Base-by-base conservation (phyloP, 1,140 invertebrate genomes). In the Probaryconus sp. region DNA sequence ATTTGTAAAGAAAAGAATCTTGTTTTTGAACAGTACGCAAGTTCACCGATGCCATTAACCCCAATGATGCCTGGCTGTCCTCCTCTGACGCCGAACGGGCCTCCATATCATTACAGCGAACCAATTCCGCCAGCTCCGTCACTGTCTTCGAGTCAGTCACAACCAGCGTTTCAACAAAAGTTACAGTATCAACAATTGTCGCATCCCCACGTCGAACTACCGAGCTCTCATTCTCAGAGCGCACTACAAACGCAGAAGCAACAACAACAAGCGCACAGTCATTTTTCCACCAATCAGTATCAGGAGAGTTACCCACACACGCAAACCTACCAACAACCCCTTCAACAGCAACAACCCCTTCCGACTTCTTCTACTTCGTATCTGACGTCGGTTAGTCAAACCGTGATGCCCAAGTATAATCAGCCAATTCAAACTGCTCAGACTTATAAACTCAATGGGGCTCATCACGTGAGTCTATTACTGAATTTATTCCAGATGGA, bases 141-240 rank as follows among this genome's bases (percentile, higher is more conserved):
- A 83, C 89, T 83, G 63, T 91, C 82, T 79, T 89, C 78, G 78
- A 92, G 85, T 77, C 91, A 84, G 85, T 91, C 85, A 78, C 89
- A 86, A 48, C 84, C 83, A 18, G 86, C 80, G 31, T 87, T 85
- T 78, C 86, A 86, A 37, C 85, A 86, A 48, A 86, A 87, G 37
- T 38, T 85, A 6, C 83, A 84, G 30, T 85, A 87, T 43, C 86
- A 86, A 20, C 82, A 85, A 33, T 78, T 82, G 14, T 81, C 82
- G 18, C 81, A 79, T 16, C 73, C 73, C 10, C 81, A 82, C 31
- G 50, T 77, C 35, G 80, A 83, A n/a, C 45, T 83, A 33, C 33
- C 79, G 16, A 80, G 77, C 68, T 80, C 81, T 26, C 80, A 83
- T 51, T 79, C 78, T 5, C 81, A 83, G 67, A 78, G 78, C 42